Conservation (phyloP, 2,797 vertebrate genomes). For the Monodelphis domestica region DNA sequence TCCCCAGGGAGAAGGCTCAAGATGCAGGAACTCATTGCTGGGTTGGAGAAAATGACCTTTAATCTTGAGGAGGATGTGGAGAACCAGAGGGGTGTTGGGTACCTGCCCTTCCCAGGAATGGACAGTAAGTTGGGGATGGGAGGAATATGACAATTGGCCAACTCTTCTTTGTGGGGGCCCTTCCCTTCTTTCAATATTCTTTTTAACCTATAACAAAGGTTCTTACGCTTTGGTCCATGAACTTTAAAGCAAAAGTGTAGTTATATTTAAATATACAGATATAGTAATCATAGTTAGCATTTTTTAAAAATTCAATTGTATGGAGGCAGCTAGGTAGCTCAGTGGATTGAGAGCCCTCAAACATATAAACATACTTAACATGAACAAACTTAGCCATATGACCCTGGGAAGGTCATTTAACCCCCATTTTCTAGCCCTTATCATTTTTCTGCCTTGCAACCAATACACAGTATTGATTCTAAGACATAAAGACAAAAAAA, state of each 20-base stretch:
- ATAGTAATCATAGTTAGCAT: no score
- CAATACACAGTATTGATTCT: no score
- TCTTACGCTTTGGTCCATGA: neutral
- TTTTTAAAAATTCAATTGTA: no score
- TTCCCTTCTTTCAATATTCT: neutral
- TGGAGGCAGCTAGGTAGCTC: no score
- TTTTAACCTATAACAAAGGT: neutral
- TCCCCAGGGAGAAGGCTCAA: fast-evolving
- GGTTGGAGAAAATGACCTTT: conserved; percentile 71
- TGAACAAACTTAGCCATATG: no score
- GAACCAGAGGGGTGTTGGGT: conserved; percentile 57
- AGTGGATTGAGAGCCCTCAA: no score
- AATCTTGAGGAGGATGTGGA: conserved; percentile 68
- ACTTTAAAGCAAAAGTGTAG: neutral
- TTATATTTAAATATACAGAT: neutral
- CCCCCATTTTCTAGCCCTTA: no score
- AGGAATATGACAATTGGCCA: neutral
- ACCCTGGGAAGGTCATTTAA: no score
- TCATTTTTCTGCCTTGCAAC: no score
- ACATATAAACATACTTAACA: no score
- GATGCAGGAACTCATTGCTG: conserved; percentile 80
- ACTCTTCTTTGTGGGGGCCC: fast-evolving
- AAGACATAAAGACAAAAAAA: no score
- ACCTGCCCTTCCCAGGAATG: conserved; percentile 70
- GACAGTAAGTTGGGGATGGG: conserved; percentile 71